Evolutionary conservation across 2,113 vertebrate species (phyloP).

Genomic region (Procavia capensis): DNA sequence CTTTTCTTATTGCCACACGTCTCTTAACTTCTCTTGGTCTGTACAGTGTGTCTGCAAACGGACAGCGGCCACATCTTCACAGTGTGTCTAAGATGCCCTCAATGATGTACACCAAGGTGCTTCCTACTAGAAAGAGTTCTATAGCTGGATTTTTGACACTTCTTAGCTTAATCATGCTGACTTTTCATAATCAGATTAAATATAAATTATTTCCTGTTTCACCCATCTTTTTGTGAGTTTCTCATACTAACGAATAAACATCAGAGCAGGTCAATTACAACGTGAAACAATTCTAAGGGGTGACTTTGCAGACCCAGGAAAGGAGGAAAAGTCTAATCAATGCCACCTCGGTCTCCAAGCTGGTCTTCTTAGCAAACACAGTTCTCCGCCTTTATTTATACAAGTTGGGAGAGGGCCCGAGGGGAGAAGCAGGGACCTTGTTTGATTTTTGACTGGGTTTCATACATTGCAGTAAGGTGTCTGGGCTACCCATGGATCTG

Average conservation of each 20-base stretch:
- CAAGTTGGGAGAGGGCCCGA: background rate
- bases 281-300: conserved; percentile 10
- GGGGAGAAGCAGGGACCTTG: background rate
- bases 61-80: background rate
- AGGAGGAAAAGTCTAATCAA: conserved; percentile 39
- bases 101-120: background rate
- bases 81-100: background rate
- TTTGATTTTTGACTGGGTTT: conserved; percentile 32
- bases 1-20: background rate
- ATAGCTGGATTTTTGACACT: background rate
- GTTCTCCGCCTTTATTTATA: conserved; percentile 25
- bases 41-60: background rate
- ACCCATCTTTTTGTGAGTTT: background rate
- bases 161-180: background rate
- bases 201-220: conserved; percentile 11
- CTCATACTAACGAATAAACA: conserved; percentile 3
- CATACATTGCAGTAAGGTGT: conserved; percentile 8
- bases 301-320: conserved; percentile 1
- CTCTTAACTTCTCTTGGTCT: background rate
- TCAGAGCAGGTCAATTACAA: background rate
- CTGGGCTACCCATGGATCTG: conserved; percentile 28
- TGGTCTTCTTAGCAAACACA: conserved; percentile 11
- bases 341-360: conserved; percentile 4
- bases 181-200: conserved; percentile 36
- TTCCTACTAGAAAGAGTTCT: background rate